These are phyloP conservation scores for Penaeus japonicus DNA, from an alignment of 1,140 invertebrate species.

Conservation along the genomic window DNA sequence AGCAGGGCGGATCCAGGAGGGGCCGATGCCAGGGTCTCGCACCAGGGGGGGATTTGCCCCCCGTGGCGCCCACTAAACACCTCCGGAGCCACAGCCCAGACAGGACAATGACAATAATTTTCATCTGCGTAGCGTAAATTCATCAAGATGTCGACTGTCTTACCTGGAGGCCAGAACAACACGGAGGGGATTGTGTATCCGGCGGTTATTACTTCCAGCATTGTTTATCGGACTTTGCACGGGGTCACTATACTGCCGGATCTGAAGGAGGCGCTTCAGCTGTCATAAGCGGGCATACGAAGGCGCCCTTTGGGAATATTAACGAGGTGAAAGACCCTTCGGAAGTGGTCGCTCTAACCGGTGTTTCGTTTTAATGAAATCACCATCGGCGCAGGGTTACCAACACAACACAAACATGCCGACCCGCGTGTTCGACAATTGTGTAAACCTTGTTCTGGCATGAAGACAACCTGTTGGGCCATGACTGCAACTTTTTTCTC, in stretches of 20 bases:
- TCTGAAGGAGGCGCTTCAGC: no score
- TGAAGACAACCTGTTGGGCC: no score
- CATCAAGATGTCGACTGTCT: conserved; percentile 43
- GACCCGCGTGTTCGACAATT: conserved; percentile 2
- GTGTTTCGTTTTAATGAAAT: not conserved
- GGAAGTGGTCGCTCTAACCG: not conserved
- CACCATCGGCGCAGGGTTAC: not conserved
- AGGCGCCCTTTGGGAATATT: no score
- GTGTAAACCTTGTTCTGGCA: not conserved
- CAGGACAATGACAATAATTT: conserved; percentile 57
- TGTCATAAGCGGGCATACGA: no score
- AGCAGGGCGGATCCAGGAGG: conserved; percentile 51
- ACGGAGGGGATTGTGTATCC: not conserved
- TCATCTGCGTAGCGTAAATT: conserved; percentile 53
- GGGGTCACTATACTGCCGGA: no score
- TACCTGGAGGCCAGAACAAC: conserved; percentile 21
- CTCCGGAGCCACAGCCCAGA: conserved; percentile 36
- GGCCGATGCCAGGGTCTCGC: conserved; percentile 47
- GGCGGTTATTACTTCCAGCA: not conserved
- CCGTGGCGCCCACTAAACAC: conserved; percentile 54
- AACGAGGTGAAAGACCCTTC: not conserved
- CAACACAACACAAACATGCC: not conserved
- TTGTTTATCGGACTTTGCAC: not conserved
- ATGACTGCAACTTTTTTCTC: no score
- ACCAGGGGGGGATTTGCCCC: conserved; percentile 56